A percentile compares a stretch with the other conserved stretches of the same genome.
These are phyloP conservation scores for Xerus inauris DNA, from an alignment of 2,113 vertebrate genomes.

Conservation along the genomic window DNA sequence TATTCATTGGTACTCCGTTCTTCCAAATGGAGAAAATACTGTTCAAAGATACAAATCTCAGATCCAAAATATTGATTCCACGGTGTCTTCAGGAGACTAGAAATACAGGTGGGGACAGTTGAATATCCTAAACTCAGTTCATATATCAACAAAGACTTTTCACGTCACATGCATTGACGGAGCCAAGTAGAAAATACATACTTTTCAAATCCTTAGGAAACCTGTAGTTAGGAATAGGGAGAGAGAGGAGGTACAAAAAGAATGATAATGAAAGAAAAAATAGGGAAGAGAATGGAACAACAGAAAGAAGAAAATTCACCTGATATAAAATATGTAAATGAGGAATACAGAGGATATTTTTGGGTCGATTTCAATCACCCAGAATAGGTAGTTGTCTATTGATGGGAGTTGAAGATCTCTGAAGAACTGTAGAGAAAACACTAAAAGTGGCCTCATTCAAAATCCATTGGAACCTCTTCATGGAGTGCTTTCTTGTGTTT, in stretches of 20 bases:
- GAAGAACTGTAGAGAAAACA: background rate
- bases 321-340: background rate
- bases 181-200: background rate
- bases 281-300: background rate
- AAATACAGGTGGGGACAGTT: background rate
- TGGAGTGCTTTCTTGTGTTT: background rate
- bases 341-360: background rate
- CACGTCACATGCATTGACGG: background rate
- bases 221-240: background rate
- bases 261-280: constrained; percentile 2
- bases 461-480: background rate
- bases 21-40: constrained; percentile 37
- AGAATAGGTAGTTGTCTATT: background rate
- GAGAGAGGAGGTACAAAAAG: background rate
- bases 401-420: background rate
- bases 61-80: background rate
- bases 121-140: background rate
- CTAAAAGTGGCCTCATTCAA: constrained; percentile 13
- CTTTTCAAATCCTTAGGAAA: background rate
- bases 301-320: background rate
- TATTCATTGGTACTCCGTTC: background rate
- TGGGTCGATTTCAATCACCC: background rate
- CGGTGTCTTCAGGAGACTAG: background rate
- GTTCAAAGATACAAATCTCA: constrained; percentile 26
- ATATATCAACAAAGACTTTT: background rate